A percentile compares a stretch with the other conserved stretches of the same genome.
These are phyloP conservation scores for Stomatorhinus ivindoensis DNA, from an alignment of 2,113 vertebrate species.

Conservation along the genomic window DNA sequence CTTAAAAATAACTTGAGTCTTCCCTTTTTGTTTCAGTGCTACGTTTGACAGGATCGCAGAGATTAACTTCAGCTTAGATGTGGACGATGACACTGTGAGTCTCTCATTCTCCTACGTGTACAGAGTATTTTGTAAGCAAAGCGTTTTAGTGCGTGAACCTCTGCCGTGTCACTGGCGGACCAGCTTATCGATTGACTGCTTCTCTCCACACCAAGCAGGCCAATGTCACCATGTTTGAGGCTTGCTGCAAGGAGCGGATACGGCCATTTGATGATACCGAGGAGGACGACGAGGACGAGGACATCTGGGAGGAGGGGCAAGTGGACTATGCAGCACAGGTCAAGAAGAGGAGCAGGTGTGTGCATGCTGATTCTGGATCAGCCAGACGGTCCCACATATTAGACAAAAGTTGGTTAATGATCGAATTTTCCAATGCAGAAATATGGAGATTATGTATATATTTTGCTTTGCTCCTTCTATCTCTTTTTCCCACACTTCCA, in stretches of 20 bases:
- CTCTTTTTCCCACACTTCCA: neutral
- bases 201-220: constrained; percentile 53
- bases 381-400: neutral
- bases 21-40: constrained; percentile 56
- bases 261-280: constrained; percentile 86
- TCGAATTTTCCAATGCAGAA: neutral
- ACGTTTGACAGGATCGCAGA: constrained; percentile 92
- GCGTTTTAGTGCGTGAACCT: neutral
- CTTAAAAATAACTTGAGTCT: neutral
- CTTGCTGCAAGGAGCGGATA: constrained; percentile 86
- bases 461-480: neutral
- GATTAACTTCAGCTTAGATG: constrained; percentile 87
- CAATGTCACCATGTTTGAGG: constrained; percentile 83
- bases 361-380: neutral
- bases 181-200: neutral
- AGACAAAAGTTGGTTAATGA: neutral
- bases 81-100: constrained; percentile 90
- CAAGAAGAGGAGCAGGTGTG: constrained; percentile 80
- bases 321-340: constrained; percentile 75
- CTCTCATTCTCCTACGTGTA: neutral
- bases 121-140: neutral
- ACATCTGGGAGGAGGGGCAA: constrained; percentile 93
- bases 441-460: neutral
- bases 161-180: neutral
- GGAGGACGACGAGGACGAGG: constrained; percentile 74